phyloP scores from a whole-genome alignment of 2,113 vertebrate species.

The Corydoras maculifer region DNA sequence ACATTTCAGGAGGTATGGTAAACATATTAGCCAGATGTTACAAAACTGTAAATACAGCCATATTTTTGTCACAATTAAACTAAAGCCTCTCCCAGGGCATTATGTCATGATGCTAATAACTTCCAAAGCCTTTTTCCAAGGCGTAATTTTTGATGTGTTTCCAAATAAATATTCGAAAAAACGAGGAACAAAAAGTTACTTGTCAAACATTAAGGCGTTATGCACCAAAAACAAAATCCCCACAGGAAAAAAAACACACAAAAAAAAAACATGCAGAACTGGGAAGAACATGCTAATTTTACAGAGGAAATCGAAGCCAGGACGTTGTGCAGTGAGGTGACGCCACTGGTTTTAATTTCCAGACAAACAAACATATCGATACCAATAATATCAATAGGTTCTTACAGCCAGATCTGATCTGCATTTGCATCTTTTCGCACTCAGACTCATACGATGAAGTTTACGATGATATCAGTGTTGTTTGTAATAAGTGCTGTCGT shows the following conservation, averaged over 20 bases:
- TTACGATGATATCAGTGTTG: conserved; percentile 57
- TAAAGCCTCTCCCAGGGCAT: neutral
- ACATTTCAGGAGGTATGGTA: neutral
- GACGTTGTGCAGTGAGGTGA: too few species aligned
- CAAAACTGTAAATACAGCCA: neutral
- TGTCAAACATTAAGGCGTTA: too few species aligned
- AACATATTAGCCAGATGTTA: neutral
- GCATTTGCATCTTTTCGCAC: conserved; percentile 33
- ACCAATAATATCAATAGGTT: neutral
- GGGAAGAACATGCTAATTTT: too few species aligned
- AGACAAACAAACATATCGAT: too few species aligned
- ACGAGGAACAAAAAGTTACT: too few species aligned
- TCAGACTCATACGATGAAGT: conserved; percentile 56
- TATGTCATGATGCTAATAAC: neutral
- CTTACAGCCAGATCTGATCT: neutral
- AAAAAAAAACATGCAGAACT: too few species aligned
- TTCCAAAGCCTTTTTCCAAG: neutral
- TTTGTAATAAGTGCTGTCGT: conserved; percentile 48
- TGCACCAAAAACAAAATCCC: too few species aligned
- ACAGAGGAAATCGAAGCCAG: too few species aligned
- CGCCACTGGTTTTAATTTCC: too few species aligned
- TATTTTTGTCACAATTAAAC: neutral
- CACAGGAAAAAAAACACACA: too few species aligned
- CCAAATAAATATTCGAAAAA: too few species aligned
- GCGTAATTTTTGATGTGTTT: neutral